Evolutionary conservation across 2,888 invertebrate species (phyloP).

Genomic region (Cerastis rubricosa): DNA sequence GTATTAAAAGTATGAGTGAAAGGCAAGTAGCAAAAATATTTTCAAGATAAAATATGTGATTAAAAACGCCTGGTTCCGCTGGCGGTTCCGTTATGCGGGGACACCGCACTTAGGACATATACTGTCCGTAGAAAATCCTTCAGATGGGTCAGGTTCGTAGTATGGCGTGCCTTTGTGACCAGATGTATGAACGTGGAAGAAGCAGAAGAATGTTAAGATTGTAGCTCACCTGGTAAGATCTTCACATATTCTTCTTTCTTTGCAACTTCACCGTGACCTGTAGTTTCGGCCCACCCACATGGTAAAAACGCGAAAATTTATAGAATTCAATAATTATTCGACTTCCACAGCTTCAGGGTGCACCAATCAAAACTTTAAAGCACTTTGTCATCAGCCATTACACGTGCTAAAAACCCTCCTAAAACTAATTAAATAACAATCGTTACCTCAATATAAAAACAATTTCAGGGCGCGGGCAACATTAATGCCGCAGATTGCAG

Average conservation of each 20-base stretch:
- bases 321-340: background rate
- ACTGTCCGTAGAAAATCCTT: too few species aligned
- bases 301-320: background rate
- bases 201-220: background rate
- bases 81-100: too few species aligned
- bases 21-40: background rate
- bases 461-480: conserved; percentile 20
- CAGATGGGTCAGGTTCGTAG: background rate
- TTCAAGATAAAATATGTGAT: background rate
- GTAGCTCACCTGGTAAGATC: background rate
- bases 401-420: background rate
- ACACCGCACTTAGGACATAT: background rate
- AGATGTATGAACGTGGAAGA: background rate
- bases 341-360: background rate
- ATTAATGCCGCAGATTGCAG: conserved; percentile 40
- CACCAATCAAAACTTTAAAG: background rate
- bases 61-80: background rate
- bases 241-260: background rate
- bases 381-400: background rate
- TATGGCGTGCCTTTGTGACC: background rate
- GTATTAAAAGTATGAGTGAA: background rate
- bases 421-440: conserved; percentile 16
- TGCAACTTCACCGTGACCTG: background rate
- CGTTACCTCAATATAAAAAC: conserved; percentile 33
- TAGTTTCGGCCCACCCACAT: background rate